These are phyloP conservation scores for Teleopsis dalmanni DNA, from an alignment of 1,140 invertebrate genomes.

Conservation along the genomic window DNA sequence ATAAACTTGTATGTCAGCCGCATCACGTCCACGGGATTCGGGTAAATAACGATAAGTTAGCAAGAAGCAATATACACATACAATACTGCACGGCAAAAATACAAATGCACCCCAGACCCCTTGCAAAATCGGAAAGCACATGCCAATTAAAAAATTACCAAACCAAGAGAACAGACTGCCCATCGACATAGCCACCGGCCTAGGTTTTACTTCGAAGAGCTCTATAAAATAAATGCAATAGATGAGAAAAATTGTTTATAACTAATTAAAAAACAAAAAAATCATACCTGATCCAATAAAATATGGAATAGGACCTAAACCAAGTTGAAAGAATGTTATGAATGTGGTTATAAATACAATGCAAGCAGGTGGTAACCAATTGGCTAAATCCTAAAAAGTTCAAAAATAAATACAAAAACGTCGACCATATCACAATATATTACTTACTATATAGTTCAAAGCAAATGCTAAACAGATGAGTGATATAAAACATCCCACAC, in stretches of 20 bases:
- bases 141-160: constrained; percentile 77
- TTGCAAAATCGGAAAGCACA: constrained; percentile 64
- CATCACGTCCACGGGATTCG: constrained; percentile 58
- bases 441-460: constrained; percentile 51
- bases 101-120: constrained; percentile 54
- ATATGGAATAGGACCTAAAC: constrained; percentile 78
- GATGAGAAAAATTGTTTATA: background rate
- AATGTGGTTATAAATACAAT: constrained; percentile 57
- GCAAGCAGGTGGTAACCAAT: constrained; percentile 55
- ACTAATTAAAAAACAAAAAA: too few species aligned
- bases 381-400: constrained; percentile 40
- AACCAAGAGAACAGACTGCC: constrained; percentile 84
- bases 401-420: background rate
- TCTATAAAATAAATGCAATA: constrained; percentile 52
- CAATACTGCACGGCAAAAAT: constrained; percentile 60
- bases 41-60: constrained; percentile 61
- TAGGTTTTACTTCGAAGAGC: constrained; percentile 75
- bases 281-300: constrained; percentile 57
- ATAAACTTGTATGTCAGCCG: constrained; percentile 50
- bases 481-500: constrained; percentile 44
- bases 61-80: constrained; percentile 51
- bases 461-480: constrained; percentile 50
- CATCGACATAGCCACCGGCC: constrained; percentile 76
- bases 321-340: constrained; percentile 73
- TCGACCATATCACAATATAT: background rate